Conservation (phyloP, 1,140 invertebrate species). For the Lepidurus apus region DNA sequence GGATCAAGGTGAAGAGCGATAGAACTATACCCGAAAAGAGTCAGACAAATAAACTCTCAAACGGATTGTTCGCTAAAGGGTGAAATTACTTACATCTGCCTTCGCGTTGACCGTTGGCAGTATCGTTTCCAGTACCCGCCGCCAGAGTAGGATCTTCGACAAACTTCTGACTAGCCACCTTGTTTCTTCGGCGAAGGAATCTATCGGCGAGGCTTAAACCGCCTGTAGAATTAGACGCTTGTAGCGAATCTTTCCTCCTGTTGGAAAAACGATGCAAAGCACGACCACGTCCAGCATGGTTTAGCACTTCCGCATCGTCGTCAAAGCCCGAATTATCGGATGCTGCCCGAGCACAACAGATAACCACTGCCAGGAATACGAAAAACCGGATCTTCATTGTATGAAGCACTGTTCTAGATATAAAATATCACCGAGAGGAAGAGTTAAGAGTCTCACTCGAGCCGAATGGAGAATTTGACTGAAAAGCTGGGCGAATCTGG, state of each 20-base stretch:
- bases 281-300: neutral
- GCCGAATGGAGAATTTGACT: neutral
- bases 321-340: neutral
- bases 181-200: neutral
- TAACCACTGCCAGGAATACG: neutral
- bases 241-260: neutral
- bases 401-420: neutral
- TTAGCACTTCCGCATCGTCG: neutral
- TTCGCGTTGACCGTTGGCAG: slow-evolving; percentile 15
- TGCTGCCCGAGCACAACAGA: neutral
- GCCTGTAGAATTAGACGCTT: neutral
- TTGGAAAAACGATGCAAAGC: slow-evolving; percentile 1
- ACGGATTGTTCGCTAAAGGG: neutral
- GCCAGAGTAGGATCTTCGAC: neutral
- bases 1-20: slow-evolving; percentile 66
- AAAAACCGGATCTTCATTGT: slow-evolving; percentile 4
- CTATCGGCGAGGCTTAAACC: neutral
- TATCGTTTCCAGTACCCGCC: neutral
- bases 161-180: neutral
- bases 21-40: slow-evolving; percentile 51
- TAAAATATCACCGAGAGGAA: neutral
- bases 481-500: neutral
- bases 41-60: neutral
- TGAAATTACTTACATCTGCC: slow-evolving; percentile 23
- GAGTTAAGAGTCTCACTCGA: too few relatives aligned